These are phyloP conservation scores for Pheosia gnoma DNA, from an alignment of 2,888 invertebrate genomes.

Conservation along the genomic window DNA sequence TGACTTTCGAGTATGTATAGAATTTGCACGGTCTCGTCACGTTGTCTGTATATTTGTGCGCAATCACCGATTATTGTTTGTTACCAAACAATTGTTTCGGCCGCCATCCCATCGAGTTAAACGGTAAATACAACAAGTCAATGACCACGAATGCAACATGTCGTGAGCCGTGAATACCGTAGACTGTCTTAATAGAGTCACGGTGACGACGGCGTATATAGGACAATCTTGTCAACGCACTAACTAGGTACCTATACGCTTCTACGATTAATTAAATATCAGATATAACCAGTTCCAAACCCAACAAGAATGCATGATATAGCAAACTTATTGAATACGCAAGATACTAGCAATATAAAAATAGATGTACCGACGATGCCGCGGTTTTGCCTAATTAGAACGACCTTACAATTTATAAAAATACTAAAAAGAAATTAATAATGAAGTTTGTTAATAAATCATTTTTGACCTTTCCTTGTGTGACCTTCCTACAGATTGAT, in stretches of 20 bases:
- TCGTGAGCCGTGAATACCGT: constrained; percentile 66
- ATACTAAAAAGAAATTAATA: neutral
- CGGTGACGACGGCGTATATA: constrained; percentile 52
- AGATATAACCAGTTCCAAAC: constrained; percentile 16
- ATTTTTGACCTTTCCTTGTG: too few relatives aligned
- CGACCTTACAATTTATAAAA: neutral
- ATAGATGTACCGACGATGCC: too few relatives aligned
- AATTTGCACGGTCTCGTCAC: constrained; percentile 13
- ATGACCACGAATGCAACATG: constrained; percentile 64
- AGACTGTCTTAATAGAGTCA: constrained; percentile 56
- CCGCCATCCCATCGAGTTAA: constrained; percentile 42
- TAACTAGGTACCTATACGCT: constrained; percentile 19
- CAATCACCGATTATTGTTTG: constrained; percentile 26
- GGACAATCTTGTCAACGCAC: constrained; percentile 43
- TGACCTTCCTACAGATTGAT: too few relatives aligned
- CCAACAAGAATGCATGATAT: neutral
- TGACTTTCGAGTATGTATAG: neutral
- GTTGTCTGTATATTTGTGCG: constrained; percentile 21
- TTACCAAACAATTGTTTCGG: constrained; percentile 49
- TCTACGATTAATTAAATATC: constrained; percentile 17
- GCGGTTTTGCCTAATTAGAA: too few relatives aligned
- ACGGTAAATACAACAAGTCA: constrained; percentile 71
- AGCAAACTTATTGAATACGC: neutral
- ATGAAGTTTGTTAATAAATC: too few relatives aligned
- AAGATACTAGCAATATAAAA: too few relatives aligned